These are phyloP conservation scores for Adelphocoris suturalis DNA, from an alignment of 2,888 invertebrate species.

Conservation along the genomic window DNA sequence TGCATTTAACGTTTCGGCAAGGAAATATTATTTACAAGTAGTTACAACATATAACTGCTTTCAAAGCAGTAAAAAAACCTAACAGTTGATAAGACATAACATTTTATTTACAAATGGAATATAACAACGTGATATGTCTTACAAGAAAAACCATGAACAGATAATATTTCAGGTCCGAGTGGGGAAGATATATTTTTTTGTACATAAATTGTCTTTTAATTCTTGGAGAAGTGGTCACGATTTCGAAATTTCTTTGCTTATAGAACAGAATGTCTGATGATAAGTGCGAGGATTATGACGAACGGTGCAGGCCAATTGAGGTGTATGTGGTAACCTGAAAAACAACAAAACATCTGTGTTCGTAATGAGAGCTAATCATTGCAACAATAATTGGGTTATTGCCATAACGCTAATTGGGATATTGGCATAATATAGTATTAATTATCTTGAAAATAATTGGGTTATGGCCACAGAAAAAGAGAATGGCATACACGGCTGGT, in stretches of 20 bases:
- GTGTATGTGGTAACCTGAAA: slow-evolving; percentile 64
- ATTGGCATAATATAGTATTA: too few relatives aligned
- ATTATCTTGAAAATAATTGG: too few relatives aligned
- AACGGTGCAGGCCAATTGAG: slow-evolving; percentile 60
- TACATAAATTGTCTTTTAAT: background rate
- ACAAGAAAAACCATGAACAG: background rate
- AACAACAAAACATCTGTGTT: background rate
- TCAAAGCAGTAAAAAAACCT: too few relatives aligned
- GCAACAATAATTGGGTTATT: too few relatives aligned
- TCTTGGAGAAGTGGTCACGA: background rate
- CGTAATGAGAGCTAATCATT: too few relatives aligned
- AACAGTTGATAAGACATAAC: background rate
- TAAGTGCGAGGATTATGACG: slow-evolving; percentile 38
- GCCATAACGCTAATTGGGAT: too few relatives aligned
- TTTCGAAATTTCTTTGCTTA: background rate
- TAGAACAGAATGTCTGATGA: slow-evolving; percentile 49
- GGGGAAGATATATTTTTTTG: background rate
- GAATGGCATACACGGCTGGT: too few relatives aligned
- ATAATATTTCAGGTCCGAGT: background rate
- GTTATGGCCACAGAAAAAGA: too few relatives aligned
- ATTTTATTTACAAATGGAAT: background rate
- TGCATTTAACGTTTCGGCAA: too few relatives aligned
- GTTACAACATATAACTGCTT: too few relatives aligned
- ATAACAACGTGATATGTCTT: slow-evolving; percentile 11
- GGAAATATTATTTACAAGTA: too few relatives aligned